Percentiles rank a stretch among this genome's conserved stretches.
These are phyloP conservation scores for Ahaetulla prasina DNA, from an alignment of 2,113 vertebrate genomes.

Conservation along the genomic window DNA sequence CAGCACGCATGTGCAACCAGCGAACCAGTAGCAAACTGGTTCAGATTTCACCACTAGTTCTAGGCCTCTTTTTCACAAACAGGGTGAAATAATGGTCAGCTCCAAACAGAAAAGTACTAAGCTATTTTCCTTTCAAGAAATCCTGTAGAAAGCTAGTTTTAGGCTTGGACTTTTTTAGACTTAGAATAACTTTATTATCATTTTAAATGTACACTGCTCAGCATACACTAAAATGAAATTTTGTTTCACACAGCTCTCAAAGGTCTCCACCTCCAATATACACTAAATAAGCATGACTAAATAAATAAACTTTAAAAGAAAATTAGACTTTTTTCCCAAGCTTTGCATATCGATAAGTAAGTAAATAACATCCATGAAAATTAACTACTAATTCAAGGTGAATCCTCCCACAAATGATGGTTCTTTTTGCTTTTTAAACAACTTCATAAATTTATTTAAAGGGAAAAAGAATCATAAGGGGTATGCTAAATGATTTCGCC, in stretches of 20 bases:
- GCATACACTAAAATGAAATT: too few species aligned
- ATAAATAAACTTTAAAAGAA: too few species aligned
- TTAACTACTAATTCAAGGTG: neutral
- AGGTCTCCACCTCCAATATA: too few species aligned
- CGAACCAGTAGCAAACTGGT: too few species aligned
- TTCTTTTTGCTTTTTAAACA: neutral
- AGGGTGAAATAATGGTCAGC: neutral
- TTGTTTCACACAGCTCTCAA: too few species aligned
- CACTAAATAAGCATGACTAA: too few species aligned
- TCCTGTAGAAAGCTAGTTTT: neutral
- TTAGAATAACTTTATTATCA: too few species aligned
- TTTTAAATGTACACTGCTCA: too few species aligned
- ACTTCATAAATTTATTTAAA: neutral
- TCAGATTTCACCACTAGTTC: too few species aligned
- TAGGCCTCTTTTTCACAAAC: neutral
- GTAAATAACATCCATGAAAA: neutral
- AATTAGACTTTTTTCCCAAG: neutral
- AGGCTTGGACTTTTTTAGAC: neutral
- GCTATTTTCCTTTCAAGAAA: neutral
- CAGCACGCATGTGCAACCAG: too few species aligned
- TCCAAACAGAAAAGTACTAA: neutral
- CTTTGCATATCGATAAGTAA: neutral
- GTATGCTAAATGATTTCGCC: neutral
- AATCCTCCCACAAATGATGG: neutral
- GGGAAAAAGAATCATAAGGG: neutral